Evolutionary conservation across 2,113 vertebrate species (phyloP).

Genomic region (Gopherus flavomarginatus): DNA sequence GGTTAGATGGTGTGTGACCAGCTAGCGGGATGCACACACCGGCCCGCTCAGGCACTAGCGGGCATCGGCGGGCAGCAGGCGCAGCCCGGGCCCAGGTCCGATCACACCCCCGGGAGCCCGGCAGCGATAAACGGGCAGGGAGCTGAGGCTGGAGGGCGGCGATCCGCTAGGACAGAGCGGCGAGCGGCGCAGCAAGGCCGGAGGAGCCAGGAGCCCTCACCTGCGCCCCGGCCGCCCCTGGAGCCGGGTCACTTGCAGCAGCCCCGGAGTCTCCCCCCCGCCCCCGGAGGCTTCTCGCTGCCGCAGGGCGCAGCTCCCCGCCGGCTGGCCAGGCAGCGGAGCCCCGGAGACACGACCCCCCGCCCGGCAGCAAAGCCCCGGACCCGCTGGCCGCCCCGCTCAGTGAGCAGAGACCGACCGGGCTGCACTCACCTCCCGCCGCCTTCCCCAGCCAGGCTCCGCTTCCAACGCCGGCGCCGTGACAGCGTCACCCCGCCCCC

Average conservation of each 20-base stretch:
- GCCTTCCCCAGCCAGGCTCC: not conserved
- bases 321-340: not conserved
- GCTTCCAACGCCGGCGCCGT: not conserved
- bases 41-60: not conserved
- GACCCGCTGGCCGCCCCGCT: not conserved
- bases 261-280: no score
- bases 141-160: no score
- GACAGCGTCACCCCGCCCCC: rapidly evolving
- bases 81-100: no score
- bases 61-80: not conserved
- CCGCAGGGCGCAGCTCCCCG: not conserved
- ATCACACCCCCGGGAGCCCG: not conserved
- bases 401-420: not conserved
- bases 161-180: no score
- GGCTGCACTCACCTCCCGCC: not conserved
- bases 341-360: not conserved
- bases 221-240: no score
- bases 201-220: no score
- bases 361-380: not conserved
- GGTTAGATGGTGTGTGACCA: no score
- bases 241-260: no score
- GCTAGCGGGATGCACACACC: not conserved
- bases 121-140: not conserved
- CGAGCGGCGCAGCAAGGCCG: no score
- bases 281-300: not conserved